phyloP scores from a whole-genome alignment of 2,888 invertebrate species.

The Eurytoma adleriae region DNA sequence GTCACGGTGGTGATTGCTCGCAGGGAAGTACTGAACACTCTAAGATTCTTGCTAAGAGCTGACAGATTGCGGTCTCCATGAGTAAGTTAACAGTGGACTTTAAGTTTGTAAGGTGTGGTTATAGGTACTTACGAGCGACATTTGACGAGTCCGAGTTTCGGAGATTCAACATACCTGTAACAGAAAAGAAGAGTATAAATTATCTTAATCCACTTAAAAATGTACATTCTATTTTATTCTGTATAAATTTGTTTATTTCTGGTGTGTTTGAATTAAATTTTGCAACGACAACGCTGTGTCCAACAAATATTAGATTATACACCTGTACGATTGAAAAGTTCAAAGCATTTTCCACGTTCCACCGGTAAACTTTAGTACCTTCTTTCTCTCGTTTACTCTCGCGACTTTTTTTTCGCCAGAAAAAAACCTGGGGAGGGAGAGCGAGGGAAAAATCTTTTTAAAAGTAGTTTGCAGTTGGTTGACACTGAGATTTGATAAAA shows the following conservation, averaged over 20 bases:
- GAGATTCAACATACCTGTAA: constrained; percentile 56
- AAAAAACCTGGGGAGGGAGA: constrained; percentile 39
- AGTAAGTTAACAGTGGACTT: too few species aligned
- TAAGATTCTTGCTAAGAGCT: too few species aligned
- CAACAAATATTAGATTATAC: not conserved
- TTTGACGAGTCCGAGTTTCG: constrained; percentile 52
- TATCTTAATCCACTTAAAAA: too few species aligned
- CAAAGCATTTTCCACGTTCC: too few species aligned
- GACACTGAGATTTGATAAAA: constrained; percentile 50
- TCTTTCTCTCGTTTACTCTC: constrained; percentile 20
- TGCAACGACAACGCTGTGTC: not conserved
- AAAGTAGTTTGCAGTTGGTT: constrained; percentile 43
- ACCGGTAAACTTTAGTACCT: constrained; percentile 37
- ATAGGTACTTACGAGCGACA: constrained; percentile 54
- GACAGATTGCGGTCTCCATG: too few species aligned
- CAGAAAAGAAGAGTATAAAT: constrained; percentile 17
- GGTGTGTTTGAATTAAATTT: not conserved
- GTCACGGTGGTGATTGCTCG: too few species aligned
- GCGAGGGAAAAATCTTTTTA: constrained; percentile 42
- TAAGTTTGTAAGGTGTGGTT: not conserved
- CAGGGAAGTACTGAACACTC: too few species aligned
- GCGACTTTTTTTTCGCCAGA: not conserved
- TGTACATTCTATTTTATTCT: too few species aligned
- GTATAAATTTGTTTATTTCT: too few species aligned
- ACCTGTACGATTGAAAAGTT: too few species aligned